Conservation (phyloP, 2,797 vertebrate genomes). For the Danio tinwini region DNA sequence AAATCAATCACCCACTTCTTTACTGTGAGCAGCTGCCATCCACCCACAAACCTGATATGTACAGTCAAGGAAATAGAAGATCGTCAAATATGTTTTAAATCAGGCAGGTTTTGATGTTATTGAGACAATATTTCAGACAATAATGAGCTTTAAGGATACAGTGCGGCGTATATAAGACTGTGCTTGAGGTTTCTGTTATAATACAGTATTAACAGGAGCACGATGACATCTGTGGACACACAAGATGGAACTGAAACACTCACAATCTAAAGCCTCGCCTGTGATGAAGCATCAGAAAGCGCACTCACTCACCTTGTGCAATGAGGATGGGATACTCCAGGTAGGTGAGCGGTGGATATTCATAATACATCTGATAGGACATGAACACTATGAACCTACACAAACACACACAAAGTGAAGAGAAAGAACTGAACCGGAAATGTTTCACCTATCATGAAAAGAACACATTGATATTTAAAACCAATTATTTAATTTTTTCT, state of each 20-base stretch:
- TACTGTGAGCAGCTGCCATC: slow-evolving; percentile 87
- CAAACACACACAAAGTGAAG: neutral
- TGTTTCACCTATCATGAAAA: neutral
- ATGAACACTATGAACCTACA: slow-evolving; percentile 91
- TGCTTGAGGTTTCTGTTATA: slow-evolving; percentile 81
- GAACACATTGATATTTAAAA: neutral
- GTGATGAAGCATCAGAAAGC: neutral
- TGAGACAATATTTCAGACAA: neutral
- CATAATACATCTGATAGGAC: slow-evolving; percentile 91
- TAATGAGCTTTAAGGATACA: slow-evolving; percentile 85
- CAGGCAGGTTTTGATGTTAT: neutral
- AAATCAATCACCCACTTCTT: slow-evolving; percentile 89
- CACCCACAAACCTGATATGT: slow-evolving; percentile 78
- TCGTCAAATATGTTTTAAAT: neutral
- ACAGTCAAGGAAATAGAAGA: slow-evolving; percentile 1
- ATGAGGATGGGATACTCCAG: slow-evolving; percentile 94
- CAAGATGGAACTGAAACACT: slow-evolving; percentile 12
- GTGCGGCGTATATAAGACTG: slow-evolving; percentile 74
- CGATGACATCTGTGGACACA: slow-evolving; percentile 79
- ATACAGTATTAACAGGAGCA: slow-evolving; percentile 86
- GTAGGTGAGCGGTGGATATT: slow-evolving; percentile 89
- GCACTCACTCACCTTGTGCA: slow-evolving; percentile 88
- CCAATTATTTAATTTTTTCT: neutral
- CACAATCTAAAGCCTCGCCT: no score
- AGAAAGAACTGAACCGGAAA: neutral